Evolutionary conservation across 2,888 invertebrate species (phyloP), one percentile per base, ranked within the genome.

Genomic region (Drosophila siamana): DNA sequence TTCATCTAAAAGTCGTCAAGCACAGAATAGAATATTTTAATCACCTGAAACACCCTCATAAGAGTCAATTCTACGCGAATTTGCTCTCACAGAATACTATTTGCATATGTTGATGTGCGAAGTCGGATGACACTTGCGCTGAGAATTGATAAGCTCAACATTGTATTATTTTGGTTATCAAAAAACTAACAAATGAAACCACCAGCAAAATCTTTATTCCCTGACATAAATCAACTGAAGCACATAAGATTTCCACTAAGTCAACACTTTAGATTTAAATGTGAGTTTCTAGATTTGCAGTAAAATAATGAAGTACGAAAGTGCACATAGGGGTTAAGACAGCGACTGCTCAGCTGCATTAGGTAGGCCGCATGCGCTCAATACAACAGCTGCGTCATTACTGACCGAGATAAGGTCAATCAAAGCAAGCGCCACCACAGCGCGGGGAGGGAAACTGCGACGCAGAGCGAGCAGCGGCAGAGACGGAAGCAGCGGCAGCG

Each of bases 361-460:
- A 40, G 59, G 51, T 51, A 50, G 8, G 8, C 28, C 33, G 11
- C 26, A 46, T 38, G 13, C 36, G 15, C 36, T 38, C 38, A 28
- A n/a, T 8, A 15, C 38, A 38, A 9, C 36, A 48, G 48, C 16
- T 46, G n/a, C 26, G 36, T 43, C 36, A 44, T 44, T 54, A 41
- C 47, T 38, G 15, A 57, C 26, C 8, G 22, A 6, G 54, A 40
- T 54, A 68, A 66, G 67, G 57, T 57, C 57, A 60, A 38, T 7
- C 9, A 3, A 11, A 16, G 40, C 28, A 8, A 38, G 33, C 52
- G 30, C 46, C 50, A 40, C n/a, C 28, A n/a, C 16, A 15, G 19
- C 16, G 19, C 26, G 7, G 15, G 15, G 6, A 38, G 15, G 33
- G 33, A n/a, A 36, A 9, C 22, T 13, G 11, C 13, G 22, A 22